A percentile compares a stretch with the other conserved stretches of the same genome.
Evolutionary conservation across 2,797 vertebrate genomes (phyloP).

Genomic region (Hypotaenidia philippensis): DNA sequence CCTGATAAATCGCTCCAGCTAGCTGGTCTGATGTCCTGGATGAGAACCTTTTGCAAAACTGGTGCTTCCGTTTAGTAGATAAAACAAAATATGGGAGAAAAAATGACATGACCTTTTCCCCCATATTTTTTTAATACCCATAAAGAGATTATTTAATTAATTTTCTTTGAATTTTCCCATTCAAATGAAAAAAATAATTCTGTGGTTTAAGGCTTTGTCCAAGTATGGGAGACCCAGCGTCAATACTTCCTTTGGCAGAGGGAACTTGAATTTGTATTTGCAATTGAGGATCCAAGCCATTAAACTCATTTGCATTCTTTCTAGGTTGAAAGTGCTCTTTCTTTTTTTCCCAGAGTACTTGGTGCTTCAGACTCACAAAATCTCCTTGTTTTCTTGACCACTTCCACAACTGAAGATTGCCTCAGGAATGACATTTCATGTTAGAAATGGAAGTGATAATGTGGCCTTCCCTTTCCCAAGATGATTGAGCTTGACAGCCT

Average conservation of each 20-base stretch:
- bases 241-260: neutral
- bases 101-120: neutral
- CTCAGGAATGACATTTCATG: neutral
- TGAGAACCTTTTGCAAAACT: neutral
- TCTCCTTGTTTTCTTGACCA: neutral
- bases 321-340: neutral
- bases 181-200: neutral
- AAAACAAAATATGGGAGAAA: neutral
- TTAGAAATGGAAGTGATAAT: neutral
- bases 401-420: neutral
- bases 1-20: neutral
- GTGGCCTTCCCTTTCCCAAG: neutral
- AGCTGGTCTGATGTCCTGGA: neutral
- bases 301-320: neutral
- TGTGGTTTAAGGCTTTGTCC: neutral
- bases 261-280: neutral
- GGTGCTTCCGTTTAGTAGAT: neutral
- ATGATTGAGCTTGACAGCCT: neutral
- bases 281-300: neutral
- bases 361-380: neutral
- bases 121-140: neutral
- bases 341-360: neutral
- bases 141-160: neutral
- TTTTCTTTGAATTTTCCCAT: neutral
- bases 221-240: neutral